These are phyloP conservation scores for Perizoma flavofasciatum DNA, from an alignment of 2,888 invertebrate species.

Conservation along the genomic window DNA sequence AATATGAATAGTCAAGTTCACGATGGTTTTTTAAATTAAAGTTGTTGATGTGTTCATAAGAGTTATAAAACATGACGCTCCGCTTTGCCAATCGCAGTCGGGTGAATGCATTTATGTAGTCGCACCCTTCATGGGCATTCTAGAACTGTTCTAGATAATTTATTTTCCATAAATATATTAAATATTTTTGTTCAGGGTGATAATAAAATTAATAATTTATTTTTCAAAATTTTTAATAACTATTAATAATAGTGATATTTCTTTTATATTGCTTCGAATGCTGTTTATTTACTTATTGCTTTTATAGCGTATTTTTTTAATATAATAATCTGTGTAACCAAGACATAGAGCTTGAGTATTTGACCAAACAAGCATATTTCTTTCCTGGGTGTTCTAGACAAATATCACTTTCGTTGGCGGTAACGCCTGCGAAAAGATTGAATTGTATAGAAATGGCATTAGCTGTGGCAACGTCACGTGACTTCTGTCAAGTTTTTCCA, in stretches of 20 bases:
- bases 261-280: slow-evolving; percentile 8
- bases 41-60: too few species aligned
- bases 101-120: slow-evolving; percentile 12
- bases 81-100: slow-evolving; percentile 1
- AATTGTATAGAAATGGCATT: too few species aligned
- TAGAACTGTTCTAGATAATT: slow-evolving; percentile 3
- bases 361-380: too few species aligned
- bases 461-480: too few species aligned
- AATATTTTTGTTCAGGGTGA: slow-evolving; percentile 8
- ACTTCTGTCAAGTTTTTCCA: too few species aligned
- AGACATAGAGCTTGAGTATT: background rate
- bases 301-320: slow-evolving; percentile 18
- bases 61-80: background rate
- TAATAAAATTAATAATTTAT: slow-evolving; percentile 8
- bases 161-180: slow-evolving; percentile 3
- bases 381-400: too few species aligned
- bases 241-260: slow-evolving; percentile 1
- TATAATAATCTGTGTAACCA: slow-evolving; percentile 5
- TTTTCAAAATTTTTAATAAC: slow-evolving; percentile 10
- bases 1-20: too few species aligned
- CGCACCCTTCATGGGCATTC: background rate
- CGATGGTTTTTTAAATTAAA: too few species aligned
- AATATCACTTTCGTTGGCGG: too few species aligned
- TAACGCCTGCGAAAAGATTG: too few species aligned
- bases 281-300: slow-evolving; percentile 24